Conservation (phyloP, 2,113 vertebrate species). For the Gavialis gangeticus region DNA sequence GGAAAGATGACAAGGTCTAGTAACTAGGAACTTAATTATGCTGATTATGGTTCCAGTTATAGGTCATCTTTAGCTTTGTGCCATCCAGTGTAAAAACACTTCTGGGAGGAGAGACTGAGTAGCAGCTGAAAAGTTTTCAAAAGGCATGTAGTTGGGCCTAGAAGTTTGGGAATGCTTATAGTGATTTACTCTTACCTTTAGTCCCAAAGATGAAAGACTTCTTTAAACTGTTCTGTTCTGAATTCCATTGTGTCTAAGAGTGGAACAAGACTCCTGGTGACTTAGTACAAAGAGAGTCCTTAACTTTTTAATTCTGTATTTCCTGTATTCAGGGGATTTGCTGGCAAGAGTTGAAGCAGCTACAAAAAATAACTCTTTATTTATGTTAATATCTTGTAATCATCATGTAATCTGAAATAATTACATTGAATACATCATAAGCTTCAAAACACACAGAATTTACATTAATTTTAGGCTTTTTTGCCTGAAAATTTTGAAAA, state of each 20-base stretch:
- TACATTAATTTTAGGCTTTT: slow-evolving; percentile 62
- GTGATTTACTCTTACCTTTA: neutral
- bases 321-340: slow-evolving; percentile 48
- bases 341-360: slow-evolving; percentile 64
- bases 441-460: slow-evolving; percentile 42
- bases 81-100: neutral
- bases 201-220: neutral
- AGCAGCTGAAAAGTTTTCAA: neutral
- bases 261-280: neutral
- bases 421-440: slow-evolving; percentile 62
- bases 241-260: neutral
- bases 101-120: neutral
- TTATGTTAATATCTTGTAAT: slow-evolving; percentile 71
- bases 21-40: neutral
- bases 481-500: slow-evolving; percentile 48
- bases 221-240: neutral
- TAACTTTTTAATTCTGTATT: slow-evolving; percentile 5
- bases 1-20: neutral
- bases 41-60: neutral
- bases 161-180: neutral
- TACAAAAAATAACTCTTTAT: slow-evolving; percentile 53
- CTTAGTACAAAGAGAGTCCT: neutral
- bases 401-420: slow-evolving; percentile 70
- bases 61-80: neutral
- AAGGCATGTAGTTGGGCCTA: neutral